A percentile compares a stretch with the other conserved stretches of the same genome.
Evolutionary conservation across 2,888 invertebrate species (phyloP).

Genomic region (Ophonus ardosiacus): DNA sequence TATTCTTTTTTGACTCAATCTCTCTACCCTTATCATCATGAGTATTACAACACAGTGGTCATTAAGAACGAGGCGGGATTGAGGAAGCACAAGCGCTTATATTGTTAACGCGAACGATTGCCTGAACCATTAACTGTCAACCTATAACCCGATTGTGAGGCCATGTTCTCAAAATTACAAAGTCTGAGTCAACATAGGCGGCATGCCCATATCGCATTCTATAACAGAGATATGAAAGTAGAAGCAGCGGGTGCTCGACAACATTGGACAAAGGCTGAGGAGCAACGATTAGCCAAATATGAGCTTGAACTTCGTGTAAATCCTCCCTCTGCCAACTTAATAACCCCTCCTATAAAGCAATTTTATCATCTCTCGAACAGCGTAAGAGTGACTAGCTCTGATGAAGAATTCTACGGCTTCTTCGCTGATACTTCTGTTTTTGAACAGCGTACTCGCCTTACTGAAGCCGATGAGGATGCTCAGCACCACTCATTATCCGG

Average conservation of each 20-base stretch:
- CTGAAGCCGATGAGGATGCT: not conserved
- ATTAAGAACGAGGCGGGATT: no score
- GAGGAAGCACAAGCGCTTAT: no score
- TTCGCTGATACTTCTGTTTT: not conserved
- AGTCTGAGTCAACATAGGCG: not conserved
- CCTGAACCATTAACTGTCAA: no score
- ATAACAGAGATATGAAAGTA: not conserved
- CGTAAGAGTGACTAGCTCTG: not conserved
- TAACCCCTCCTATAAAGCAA: not conserved
- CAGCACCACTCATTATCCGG: not conserved
- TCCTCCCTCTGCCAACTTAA: not conserved
- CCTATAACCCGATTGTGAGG: no score
- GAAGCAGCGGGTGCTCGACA: not conserved
- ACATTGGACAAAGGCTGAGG: not conserved
- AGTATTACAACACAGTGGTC: no score
- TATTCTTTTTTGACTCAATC: no score
- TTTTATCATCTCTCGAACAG: not conserved
- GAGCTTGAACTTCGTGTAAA: not conserved
- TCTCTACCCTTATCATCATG: no score
- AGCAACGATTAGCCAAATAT: not conserved
- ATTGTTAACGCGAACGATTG: no score
- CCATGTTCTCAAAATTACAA: no score
- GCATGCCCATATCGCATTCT: not conserved
- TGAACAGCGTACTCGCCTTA: not conserved
- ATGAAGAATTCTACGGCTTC: not conserved